phyloP scores from a whole-genome alignment of 1,140 invertebrate genomes.

The Calliphora vicina region DNA sequence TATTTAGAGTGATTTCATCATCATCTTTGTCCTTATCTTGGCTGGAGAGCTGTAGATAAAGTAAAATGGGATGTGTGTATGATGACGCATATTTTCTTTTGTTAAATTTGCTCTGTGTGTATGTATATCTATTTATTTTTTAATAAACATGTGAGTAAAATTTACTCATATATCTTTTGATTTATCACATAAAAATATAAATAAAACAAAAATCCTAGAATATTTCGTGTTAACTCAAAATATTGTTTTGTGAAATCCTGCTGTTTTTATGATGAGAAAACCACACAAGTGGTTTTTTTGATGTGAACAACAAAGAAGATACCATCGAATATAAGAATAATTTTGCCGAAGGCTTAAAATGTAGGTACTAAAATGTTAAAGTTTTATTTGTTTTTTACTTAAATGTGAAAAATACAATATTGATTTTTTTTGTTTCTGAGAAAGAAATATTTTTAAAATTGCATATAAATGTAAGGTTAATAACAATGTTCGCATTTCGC shows the following conservation, averaged over 20 bases:
- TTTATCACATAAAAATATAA: background rate
- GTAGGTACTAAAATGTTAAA: background rate
- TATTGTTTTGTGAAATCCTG: background rate
- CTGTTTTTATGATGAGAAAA: background rate
- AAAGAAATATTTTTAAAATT: no score
- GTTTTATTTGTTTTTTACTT: background rate
- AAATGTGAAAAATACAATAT: no score
- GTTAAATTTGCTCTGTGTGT: no score
- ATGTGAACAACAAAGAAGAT: background rate
- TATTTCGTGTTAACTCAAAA: background rate
- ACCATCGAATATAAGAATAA: background rate
- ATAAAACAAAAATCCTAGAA: background rate
- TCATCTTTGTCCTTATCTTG: background rate
- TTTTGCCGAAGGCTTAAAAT: background rate
- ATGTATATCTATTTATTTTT: no score
- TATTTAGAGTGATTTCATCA: slow-evolving; percentile 6
- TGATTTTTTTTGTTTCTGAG: no score
- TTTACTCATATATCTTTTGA: background rate
- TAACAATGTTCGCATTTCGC: no score
- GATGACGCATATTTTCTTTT: background rate
- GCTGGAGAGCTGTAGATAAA: background rate
- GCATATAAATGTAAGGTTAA: no score
- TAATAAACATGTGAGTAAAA: background rate
- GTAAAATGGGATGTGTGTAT: background rate
- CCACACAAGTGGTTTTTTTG: background rate